Base-by-base conservation (phyloP, 2,888 invertebrate genomes). In the Perithous albicinctus region DNA sequence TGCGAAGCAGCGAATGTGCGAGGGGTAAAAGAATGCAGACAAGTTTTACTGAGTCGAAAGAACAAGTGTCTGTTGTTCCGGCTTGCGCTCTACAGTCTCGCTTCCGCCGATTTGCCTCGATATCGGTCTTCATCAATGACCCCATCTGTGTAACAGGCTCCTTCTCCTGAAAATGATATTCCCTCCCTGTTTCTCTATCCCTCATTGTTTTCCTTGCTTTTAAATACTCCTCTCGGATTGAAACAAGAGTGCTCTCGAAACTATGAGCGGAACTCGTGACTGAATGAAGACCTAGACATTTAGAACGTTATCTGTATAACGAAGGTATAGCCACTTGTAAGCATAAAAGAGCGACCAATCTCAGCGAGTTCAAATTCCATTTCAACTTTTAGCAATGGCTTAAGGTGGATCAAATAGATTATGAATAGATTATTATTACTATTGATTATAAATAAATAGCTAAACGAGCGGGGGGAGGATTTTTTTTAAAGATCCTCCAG, bases 121-220 rank as follows among this genome's bases (percentile, higher is more conserved):
- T 51, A 67, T 67, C 67, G 20, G 5, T 51, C 35, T 48, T 48
- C 35, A 18, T n/a, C 7, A 56, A 7, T n/a, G n/a, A 29, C 18
- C 20, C 20, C 4, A 32, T 20, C 29, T 26, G 29, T 32, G 7
- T n/a, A 20, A n/a, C 20, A 20, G n/a, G 20, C 20, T 51, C 32
- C 32, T n/a, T 29, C n/a, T 67, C 7, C 32, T 51, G 20, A 26
- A n/a, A 32, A 51, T 23, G 23, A 23, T 20, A 35, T 20, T 48
- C 20, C 35, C 48, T 20, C 48, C 2, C 10, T 23, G 18, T 35
- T 20, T 18, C 20, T 4, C 51, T n/a, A 20, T 67, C 29, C n/a
- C 0, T 41, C n/a, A 18, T 20, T 8, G 12, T n/a, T 29, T 7
- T 4, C 26, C 0, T 29, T n/a, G 32, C 48, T 12, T 32, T 18